Conservation (phyloP, 1,140 invertebrate genomes). For the Pollicipes pollicipes region DNA sequence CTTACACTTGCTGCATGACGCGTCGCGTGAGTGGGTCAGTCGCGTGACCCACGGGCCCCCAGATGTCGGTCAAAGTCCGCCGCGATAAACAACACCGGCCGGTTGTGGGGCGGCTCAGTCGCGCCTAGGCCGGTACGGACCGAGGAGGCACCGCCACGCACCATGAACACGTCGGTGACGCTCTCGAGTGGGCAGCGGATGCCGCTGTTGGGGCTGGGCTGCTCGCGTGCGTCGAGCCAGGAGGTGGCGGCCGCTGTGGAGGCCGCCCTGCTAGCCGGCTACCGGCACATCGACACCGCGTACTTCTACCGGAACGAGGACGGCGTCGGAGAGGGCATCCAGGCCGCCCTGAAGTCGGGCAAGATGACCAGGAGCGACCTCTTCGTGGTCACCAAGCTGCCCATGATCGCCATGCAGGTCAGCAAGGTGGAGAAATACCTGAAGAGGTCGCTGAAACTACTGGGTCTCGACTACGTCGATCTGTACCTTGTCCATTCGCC, state of each 20-base stretch:
- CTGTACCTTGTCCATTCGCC: slow-evolving; percentile 68
- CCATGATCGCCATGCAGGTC: slow-evolving; percentile 27
- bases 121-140: too few species aligned
- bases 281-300: slow-evolving; percentile 51
- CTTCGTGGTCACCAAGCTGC: slow-evolving; percentile 23
- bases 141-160: not conserved
- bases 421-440: slow-evolving; percentile 51
- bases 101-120: too few species aligned
- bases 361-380: slow-evolving; percentile 42
- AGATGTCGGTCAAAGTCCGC: too few species aligned
- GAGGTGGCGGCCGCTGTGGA: slow-evolving; percentile 33
- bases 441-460: slow-evolving; percentile 45
- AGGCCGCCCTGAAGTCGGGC: slow-evolving; percentile 25
- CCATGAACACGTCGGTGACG: not conserved
- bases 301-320: slow-evolving; percentile 35
- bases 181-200: slow-evolving; percentile 34
- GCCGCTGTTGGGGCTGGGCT: slow-evolving; percentile 55
- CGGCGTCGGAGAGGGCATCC: slow-evolving; percentile 27
- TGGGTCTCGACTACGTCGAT: slow-evolving; percentile 65
- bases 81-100: too few species aligned
- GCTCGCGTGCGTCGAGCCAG: slow-evolving; percentile 21
- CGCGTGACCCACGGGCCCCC: too few species aligned
- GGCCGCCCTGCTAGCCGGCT: slow-evolving; percentile 45
- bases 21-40: too few species aligned
- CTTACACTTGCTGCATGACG: too few species aligned